Conservation (phyloP, 2,113 vertebrate species). For the Forbesichthys agassizii region DNA sequence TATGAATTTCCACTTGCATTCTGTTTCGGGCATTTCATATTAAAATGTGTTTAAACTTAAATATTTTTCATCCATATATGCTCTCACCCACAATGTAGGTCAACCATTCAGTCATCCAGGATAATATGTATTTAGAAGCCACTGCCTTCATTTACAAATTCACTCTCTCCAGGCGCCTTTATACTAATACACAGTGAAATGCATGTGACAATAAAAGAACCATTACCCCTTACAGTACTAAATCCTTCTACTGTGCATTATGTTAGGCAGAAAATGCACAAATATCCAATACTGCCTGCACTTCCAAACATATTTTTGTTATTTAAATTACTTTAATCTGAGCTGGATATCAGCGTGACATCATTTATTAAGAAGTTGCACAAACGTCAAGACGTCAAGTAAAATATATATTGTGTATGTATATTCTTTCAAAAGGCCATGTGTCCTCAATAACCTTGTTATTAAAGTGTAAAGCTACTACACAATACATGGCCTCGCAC, state of each 20-base stretch:
- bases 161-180: neutral
- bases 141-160: constrained; percentile 35
- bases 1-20: neutral
- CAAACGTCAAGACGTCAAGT: neutral
- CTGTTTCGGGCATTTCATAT: neutral
- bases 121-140: constrained; percentile 57
- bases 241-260: neutral
- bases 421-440: constrained; percentile 26
- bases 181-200: neutral
- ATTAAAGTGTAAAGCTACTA: too few relatives aligned
- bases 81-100: constrained; percentile 57
- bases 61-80: constrained; percentile 50
- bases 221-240: too few relatives aligned
- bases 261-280: neutral
- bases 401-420: neutral
- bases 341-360: neutral
- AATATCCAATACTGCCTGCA: neutral
- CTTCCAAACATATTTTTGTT: neutral
- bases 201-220: too few relatives aligned
- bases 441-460: constrained; percentile 31
- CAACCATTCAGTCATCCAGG: constrained; percentile 52
- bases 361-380: neutral
- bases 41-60: neutral
- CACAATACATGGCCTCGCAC: too few relatives aligned
- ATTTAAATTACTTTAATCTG: neutral